phyloP scores from a whole-genome alignment of 2,797 vertebrate genomes.

The Eulemur rubriventer region DNA sequence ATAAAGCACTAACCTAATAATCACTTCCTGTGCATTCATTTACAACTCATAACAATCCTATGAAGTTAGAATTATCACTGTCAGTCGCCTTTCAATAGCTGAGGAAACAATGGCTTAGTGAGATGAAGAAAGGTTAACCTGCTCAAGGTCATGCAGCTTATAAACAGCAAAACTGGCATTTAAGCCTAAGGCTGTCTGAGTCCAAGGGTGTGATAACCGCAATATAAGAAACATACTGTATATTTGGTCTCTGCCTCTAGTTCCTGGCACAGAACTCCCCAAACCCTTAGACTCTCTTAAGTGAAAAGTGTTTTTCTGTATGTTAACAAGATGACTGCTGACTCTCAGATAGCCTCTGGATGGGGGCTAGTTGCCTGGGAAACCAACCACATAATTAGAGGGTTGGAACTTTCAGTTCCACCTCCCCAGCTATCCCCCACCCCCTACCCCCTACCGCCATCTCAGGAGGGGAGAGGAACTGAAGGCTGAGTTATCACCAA shows the following conservation, averaged over 20 bases:
- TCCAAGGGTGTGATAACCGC: background rate
- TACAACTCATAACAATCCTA: background rate
- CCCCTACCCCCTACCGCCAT: background rate
- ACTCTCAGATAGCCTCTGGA: background rate
- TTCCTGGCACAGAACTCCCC: background rate
- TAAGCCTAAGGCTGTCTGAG: background rate
- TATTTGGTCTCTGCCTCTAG: background rate
- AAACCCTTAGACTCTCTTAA: background rate
- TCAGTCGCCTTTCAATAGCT: background rate
- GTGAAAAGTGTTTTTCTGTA: background rate
- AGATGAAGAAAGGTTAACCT: background rate
- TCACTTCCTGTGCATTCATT: background rate
- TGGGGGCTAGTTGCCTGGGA: background rate
- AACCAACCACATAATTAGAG: background rate
- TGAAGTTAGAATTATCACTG: background rate
- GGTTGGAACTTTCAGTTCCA: background rate
- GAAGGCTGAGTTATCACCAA: background rate
- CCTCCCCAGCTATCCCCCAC: background rate
- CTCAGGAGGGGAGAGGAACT: background rate
- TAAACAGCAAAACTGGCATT: background rate
- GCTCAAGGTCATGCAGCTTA: background rate
- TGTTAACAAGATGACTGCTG: background rate
- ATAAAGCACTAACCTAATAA: background rate
- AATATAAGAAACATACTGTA: background rate
- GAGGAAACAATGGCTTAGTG: background rate